These are phyloP conservation scores for Myotis davidii DNA, from an alignment of 2,113 vertebrate species.

Conservation along the genomic window DNA sequence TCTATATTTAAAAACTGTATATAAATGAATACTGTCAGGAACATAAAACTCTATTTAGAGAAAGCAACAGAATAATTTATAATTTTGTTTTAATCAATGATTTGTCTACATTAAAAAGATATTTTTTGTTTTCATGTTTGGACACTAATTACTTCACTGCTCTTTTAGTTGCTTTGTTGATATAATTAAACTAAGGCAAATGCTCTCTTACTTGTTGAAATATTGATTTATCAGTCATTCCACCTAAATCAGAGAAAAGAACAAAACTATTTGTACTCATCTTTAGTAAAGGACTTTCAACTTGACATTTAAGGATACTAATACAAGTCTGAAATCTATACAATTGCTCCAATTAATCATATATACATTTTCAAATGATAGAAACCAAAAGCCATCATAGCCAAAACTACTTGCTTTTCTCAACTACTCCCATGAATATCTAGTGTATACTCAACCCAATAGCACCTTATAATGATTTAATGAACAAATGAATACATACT, in stretches of 20 bases:
- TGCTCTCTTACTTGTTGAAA: not conserved
- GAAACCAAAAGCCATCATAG: not conserved
- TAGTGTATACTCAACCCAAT: not conserved
- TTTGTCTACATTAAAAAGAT: not conserved
- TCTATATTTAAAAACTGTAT: not conserved
- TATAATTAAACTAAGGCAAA: not conserved
- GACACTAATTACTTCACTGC: not conserved
- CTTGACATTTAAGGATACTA: not conserved
- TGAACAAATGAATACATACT: not conserved
- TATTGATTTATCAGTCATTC: not conserved
- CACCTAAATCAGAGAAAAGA: not conserved
- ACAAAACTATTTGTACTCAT: not conserved
- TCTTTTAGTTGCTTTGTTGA: conserved; percentile 9
- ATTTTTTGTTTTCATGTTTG: conserved; percentile 20
- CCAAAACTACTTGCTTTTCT: not conserved
- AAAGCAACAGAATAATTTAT: not conserved
- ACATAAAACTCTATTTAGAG: conserved; percentile 29
- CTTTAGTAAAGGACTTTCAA: not conserved
- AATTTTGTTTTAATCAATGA: conserved; percentile 18
- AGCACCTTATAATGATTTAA: not conserved
- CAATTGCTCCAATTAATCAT: not conserved
- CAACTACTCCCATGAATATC: not conserved
- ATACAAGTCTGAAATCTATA: conserved; percentile 22
- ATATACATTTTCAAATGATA: not conserved
- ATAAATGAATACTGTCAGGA: not conserved